These are phyloP conservation scores for Cosmorhoe ocellata DNA, from an alignment of 2,888 invertebrate species.

Conservation along the genomic window DNA sequence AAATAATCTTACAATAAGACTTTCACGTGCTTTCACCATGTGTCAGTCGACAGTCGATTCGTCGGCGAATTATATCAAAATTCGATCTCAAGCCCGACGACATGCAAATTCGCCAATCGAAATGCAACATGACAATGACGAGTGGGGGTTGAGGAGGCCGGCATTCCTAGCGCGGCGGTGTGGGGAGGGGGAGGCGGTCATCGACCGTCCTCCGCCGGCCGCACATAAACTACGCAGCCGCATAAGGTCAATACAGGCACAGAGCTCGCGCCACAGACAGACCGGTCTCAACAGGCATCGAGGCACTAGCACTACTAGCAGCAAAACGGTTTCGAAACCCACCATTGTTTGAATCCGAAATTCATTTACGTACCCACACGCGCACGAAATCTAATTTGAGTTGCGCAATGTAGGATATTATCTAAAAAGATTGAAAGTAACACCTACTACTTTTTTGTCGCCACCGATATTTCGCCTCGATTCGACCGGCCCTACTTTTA, in stretches of 20 bases:
- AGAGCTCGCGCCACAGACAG: constrained; percentile 47
- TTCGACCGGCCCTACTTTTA: constrained; percentile 30
- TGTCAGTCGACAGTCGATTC: constrained; percentile 26
- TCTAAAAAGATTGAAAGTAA: constrained; percentile 53
- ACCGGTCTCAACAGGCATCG: constrained; percentile 39
- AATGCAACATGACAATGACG: constrained; percentile 74
- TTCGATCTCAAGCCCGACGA: constrained; percentile 49
- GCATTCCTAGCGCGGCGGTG: constrained; percentile 68
- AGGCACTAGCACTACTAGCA: constrained; percentile 15
- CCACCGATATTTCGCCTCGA: no score
- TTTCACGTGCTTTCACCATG: constrained; percentile 55
- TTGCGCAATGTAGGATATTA: constrained; percentile 60
- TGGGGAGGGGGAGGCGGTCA: constrained; percentile 60
- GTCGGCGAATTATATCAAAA: constrained; percentile 41
- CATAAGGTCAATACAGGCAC: constrained; percentile 75
- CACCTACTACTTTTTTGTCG: constrained; percentile 50
- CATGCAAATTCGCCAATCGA: constrained; percentile 75
- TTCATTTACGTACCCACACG: constrained; percentile 68
- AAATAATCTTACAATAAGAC: constrained; percentile 39
- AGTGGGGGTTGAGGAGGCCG: constrained; percentile 45
- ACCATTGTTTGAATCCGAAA: constrained; percentile 67
- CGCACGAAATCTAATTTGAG: constrained; percentile 65
- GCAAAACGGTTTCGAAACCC: constrained; percentile 60
- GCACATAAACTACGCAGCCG: constrained; percentile 78
- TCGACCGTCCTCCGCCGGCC: constrained; percentile 79